Evolutionary conservation across 1,140 invertebrate genomes (phyloP), one percentile per base, ranked within the genome.

Genomic region (Pseudobourletiella spinata): DNA sequence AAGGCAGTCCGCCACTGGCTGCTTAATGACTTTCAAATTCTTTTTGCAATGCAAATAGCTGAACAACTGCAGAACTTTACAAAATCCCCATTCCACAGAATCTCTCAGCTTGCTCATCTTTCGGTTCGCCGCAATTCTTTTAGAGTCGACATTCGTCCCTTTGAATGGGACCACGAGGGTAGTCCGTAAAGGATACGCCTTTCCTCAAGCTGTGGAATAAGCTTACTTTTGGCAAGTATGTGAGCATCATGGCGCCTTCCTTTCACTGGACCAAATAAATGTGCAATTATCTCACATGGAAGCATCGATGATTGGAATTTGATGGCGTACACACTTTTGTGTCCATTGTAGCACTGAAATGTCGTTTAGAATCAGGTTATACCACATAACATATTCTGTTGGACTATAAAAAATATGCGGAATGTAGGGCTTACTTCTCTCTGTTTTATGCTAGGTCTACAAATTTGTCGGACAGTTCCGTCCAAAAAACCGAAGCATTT

Each of bases 401-500:
- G n/a, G n/a, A n/a, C n/a, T n/a, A n/a, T n/a, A n/a, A n/a, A n/a
- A n/a, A n/a, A n/a, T n/a, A n/a, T n/a, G n/a, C n/a, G n/a, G n/a
- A n/a, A n/a, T n/a, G n/a, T n/a, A n/a, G n/a, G n/a, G n/a, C 3
- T 55, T 22, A 57, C 55, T 16, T 57, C 55, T 16, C 20, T 32
- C 43, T 57, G 55, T 3, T 39, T 42, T 30, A 18, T 24, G 1
- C 8, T 11, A 1, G 60, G 60, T 14, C 60, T 29, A 29, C 60
- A 61, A 3, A 61, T 56, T 20, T 59, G 26, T 32, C 64, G 44
- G 1, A 60, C 59, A 28, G 51, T 61, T 0, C 60, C 60, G 48
- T 61, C 60, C 1, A 61, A 1, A 30, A 61, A 61, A 1, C 52
- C 60, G 44, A 61, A 16, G 25, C 60, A 61, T 4, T 56, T 43